These are phyloP conservation scores for Notamacropus eugenii DNA, from an alignment of 2,797 vertebrate species.

Conservation along the genomic window DNA sequence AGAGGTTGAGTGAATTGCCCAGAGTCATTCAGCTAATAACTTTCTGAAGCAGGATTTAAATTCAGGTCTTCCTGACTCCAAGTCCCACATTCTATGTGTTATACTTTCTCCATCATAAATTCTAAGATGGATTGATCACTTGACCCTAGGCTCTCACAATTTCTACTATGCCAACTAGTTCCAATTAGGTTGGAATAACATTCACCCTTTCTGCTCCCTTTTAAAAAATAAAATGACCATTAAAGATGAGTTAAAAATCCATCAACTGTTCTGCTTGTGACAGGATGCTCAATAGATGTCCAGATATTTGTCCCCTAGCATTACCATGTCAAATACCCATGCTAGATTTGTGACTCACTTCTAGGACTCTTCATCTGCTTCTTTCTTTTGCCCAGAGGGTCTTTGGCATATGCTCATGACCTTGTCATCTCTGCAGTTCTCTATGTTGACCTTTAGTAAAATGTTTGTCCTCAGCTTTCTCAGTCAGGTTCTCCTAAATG, in stretches of 20 bases:
- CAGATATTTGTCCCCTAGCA: not conserved
- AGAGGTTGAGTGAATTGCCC: not conserved
- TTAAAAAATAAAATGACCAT: not conserved
- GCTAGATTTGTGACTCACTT: not conserved
- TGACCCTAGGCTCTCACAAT: not conserved
- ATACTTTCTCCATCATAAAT: not conserved
- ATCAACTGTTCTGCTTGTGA: not conserved
- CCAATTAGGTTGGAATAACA: not conserved
- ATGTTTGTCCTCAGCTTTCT: no score
- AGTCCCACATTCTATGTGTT: not conserved
- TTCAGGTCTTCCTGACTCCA: not conserved
- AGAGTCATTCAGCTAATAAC: not conserved
- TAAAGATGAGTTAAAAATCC: not conserved
- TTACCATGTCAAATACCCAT: not conserved
- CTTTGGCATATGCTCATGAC: no score
- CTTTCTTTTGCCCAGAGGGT: no score
- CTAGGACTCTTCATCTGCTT: not conserved
- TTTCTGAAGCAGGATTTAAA: not conserved
- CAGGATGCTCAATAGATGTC: not conserved
- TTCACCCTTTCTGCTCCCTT: not conserved
- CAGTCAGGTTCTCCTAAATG: no score
- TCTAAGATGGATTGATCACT: not conserved
- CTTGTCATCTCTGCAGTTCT: no score
- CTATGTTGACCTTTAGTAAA: no score
- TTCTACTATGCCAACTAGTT: not conserved